These are phyloP conservation scores for Neotragus pygmaeus DNA, from an alignment of 2,113 vertebrate genomes.

Conservation along the genomic window DNA sequence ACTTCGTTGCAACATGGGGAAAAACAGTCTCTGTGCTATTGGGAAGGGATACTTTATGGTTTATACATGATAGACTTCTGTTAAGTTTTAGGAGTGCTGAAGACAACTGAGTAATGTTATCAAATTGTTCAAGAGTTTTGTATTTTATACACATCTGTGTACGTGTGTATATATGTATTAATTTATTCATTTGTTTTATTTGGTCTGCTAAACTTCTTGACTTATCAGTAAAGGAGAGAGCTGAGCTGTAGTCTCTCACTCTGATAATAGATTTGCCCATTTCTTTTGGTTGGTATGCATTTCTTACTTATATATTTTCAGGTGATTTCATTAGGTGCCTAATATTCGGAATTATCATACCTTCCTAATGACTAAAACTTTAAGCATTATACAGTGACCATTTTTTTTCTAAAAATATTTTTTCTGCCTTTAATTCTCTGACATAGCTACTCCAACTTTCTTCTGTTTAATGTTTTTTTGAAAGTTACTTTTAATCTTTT, in stretches of 20 bases:
- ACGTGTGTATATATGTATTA: neutral
- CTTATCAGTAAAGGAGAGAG: neutral
- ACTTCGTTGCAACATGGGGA: neutral
- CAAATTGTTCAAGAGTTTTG: neutral
- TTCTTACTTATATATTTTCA: too few species aligned
- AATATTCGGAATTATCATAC: neutral
- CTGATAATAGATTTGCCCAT: neutral
- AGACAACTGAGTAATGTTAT: neutral
- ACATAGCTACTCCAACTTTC: neutral
- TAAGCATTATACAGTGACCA: neutral
- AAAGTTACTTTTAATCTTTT: too few species aligned
- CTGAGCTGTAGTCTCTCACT: neutral
- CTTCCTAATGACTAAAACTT: neutral
- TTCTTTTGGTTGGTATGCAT: neutral
- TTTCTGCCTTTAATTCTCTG: neutral
- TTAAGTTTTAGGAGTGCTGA: neutral
- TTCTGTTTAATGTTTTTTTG: neutral
- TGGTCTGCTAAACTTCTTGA: neutral
- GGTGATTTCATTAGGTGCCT: neutral
- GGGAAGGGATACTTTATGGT: neutral
- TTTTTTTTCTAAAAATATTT: neutral
- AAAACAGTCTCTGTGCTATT: neutral
- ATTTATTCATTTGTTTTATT: neutral
- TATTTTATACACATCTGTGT: neutral
- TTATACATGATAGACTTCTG: neutral